Evolutionary conservation across 2,888 invertebrate genomes (phyloP), one percentile per base, ranked within the genome.

Genomic region (Diarsia brunnea): DNA sequence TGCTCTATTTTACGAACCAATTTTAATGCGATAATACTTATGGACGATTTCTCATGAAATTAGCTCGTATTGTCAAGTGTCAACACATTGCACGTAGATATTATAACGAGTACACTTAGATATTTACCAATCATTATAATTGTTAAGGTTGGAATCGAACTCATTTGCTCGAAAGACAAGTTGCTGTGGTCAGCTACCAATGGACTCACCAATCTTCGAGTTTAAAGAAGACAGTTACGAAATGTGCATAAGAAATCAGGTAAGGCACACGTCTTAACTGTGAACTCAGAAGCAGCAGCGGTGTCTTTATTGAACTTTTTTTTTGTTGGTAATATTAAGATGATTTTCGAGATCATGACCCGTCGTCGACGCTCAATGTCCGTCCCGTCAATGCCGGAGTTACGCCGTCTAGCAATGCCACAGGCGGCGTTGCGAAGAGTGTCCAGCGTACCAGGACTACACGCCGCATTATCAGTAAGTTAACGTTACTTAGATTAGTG

Each of bases 271-370:
- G 24, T 45, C 8, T 45, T 16, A 38, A 38, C 38, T 21, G 43
- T 55, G n/a, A 63, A 14, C 24, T 79, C 27, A 24, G 51, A 24
- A 47, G 21, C 45, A 12, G 16, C 24, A 24, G 58, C 64, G 51
- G 60, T 58, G 38, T 58, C 14, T 31, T 63, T 68, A 68, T n/a
- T 74, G 43, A 63, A 38, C 0, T 27, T 47, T 19, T 63, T 66
- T 79, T 55, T 19, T 63, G 61, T 79, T 47, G 64, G 24, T 66
- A 49, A 16, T 63, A 31, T 31, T 10, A 80, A 80, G 78, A 63
- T 76, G 43, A 27, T 24, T 5, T 61, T 12, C 38, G 31, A 51
- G n/a, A 21, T 16, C 7, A 1, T 21, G 8, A 10, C 27, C 8
- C 45, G 19, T 11, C 65, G 1, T 19, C 51, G 38, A 10, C 79